Conservation (phyloP, 2,113 vertebrate species). For the Trematomus loennbergii region DNA sequence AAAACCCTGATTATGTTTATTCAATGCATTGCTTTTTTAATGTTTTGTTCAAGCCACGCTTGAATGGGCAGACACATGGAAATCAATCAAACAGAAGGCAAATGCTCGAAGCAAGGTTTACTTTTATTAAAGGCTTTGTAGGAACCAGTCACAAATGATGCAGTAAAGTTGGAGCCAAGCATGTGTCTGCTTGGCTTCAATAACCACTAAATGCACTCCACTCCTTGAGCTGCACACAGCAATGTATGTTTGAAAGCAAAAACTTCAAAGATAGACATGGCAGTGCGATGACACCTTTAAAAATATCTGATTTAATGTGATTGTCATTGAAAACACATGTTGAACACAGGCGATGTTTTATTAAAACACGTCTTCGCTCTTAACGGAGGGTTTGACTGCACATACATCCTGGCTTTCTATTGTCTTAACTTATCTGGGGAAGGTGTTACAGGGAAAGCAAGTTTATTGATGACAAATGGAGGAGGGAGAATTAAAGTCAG, state of each 20-base stretch:
- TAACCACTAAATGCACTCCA: slow-evolving; percentile 24
- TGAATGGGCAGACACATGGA: not conserved
- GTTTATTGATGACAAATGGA: slow-evolving; percentile 54
- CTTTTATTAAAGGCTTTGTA: slow-evolving; percentile 68
- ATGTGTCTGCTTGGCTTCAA: slow-evolving; percentile 15
- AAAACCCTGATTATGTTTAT: not conserved
- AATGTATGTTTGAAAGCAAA: slow-evolving; percentile 11
- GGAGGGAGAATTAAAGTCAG: slow-evolving; percentile 37
- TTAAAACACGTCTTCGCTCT: slow-evolving; percentile 59
- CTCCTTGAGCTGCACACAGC: slow-evolving; percentile 20
- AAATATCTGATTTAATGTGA: slow-evolving; percentile 39
- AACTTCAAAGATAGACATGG: slow-evolving; percentile 6
- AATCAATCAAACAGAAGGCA: slow-evolving; percentile 4
- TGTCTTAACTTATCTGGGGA: slow-evolving; percentile 47
- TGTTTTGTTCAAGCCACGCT: not conserved
- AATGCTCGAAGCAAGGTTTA: slow-evolving; percentile 35
- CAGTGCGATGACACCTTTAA: slow-evolving; percentile 13
- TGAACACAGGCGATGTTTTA: slow-evolving; percentile 61
- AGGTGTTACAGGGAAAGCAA: slow-evolving; percentile 58
- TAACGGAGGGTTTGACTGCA: slow-evolving; percentile 56
- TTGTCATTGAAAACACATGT: slow-evolving; percentile 56
- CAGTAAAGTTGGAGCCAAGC: slow-evolving; percentile 43
- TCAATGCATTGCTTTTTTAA: not conserved
- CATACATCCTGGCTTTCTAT: slow-evolving; percentile 51
- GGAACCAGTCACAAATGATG: slow-evolving; percentile 54